A percentile compares a stretch with the other conserved stretches of the same genome.
Evolutionary conservation across 2,797 vertebrate species (phyloP).

Genomic region (Pampus argenteus): DNA sequence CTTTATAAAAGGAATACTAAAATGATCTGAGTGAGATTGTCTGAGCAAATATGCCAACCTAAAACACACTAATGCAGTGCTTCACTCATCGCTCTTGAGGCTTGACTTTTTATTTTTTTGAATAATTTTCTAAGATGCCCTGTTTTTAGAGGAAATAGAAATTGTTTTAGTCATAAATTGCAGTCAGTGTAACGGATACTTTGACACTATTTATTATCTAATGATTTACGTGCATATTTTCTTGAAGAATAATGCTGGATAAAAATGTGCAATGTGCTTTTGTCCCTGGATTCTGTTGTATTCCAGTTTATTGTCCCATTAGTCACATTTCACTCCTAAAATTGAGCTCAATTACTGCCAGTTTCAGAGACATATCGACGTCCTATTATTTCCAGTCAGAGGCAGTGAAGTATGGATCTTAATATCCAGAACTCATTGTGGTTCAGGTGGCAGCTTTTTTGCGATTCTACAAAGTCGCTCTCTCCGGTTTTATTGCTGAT

Average conservation of each 20-base stretch:
- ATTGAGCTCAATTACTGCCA: slow-evolving; percentile 24
- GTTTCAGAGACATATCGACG: slow-evolving; percentile 31
- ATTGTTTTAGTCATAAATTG: not conserved
- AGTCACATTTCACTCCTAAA: slow-evolving; percentile 25
- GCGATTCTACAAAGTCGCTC: slow-evolving; percentile 47
- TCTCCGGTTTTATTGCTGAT: slow-evolving; percentile 57
- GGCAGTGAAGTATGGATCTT: slow-evolving; percentile 19
- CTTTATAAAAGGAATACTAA: slow-evolving; percentile 31
- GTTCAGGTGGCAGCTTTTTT: slow-evolving; percentile 50
- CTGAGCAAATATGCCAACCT: not conserved
- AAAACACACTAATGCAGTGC: slow-evolving; percentile 2
- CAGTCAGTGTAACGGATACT: not conserved
- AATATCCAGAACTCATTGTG: slow-evolving; percentile 49
- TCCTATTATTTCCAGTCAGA: slow-evolving; percentile 29
- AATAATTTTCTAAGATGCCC: slow-evolving; percentile 16
- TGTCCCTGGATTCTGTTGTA: not conserved
- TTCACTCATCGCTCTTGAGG: slow-evolving; percentile 5
- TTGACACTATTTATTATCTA: not conserved
- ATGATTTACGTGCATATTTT: not conserved
- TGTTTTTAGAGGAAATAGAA: not conserved
- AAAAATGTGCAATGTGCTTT: slow-evolving; percentile 17
- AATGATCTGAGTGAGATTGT: slow-evolving; percentile 1
- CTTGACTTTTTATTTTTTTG: slow-evolving; percentile 1
- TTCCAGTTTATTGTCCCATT: not conserved
- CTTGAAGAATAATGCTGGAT: not conserved